Evolutionary conservation across 2,888 invertebrate genomes (phyloP).

Genomic region (Apodemia mormo): DNA sequence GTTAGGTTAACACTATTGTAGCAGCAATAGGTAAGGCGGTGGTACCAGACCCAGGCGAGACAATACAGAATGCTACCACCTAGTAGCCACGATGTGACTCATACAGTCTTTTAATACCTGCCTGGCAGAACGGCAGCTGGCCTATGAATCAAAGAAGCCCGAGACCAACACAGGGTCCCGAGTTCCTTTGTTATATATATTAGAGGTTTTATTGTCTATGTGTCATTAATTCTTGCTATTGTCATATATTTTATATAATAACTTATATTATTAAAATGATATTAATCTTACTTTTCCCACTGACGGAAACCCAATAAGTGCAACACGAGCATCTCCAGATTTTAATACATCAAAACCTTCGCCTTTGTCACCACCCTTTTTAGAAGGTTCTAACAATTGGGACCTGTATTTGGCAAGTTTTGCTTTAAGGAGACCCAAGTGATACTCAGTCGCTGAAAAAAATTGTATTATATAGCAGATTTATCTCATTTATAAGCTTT

Average conservation of each 20-base stretch:
- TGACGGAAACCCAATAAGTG: constrained; percentile 98
- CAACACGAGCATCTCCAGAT: constrained; percentile 98
- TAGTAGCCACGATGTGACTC: too few relatives aligned
- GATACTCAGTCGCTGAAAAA: constrained; percentile 96
- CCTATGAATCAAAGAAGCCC: too few relatives aligned
- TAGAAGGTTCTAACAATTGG: constrained; percentile 95
- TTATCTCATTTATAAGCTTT: not conserved
- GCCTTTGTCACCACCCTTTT: constrained; percentile 94
- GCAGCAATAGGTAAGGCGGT: too few relatives aligned
- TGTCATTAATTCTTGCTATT: not conserved
- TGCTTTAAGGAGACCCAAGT: constrained; percentile 98
- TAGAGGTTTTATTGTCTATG: not conserved
- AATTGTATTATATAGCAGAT: not conserved
- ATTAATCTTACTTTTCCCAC: constrained; percentile 91
- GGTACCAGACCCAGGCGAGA: too few relatives aligned
- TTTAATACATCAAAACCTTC: constrained; percentile 99
- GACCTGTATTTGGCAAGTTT: constrained; percentile 97
- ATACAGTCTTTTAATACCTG: too few relatives aligned
- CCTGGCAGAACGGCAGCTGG: too few relatives aligned
- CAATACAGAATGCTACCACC: too few relatives aligned
- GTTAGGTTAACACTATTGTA: too few relatives aligned
- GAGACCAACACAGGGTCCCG: not conserved
- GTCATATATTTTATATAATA: not conserved
- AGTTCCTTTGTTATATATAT: not conserved
- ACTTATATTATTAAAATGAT: not conserved